These are phyloP conservation scores for Lethocerus indicus DNA, from an alignment of 1,140 invertebrate species.

Conservation along the genomic window DNA sequence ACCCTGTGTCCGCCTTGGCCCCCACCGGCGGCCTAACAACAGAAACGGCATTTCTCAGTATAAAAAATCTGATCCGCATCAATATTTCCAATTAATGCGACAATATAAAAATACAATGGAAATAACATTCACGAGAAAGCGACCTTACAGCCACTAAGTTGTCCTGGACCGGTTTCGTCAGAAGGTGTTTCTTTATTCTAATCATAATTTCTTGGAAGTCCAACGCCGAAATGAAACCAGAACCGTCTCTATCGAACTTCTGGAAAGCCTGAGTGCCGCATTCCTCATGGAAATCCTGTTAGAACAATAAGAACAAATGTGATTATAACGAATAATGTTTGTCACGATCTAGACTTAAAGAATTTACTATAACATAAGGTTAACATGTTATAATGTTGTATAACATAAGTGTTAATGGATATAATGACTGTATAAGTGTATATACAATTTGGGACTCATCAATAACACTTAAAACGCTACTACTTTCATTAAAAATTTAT, in stretches of 20 bases:
- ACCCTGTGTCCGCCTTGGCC: slow-evolving; percentile 56
- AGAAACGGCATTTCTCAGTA: no score
- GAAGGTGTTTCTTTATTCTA: slow-evolving; percentile 84
- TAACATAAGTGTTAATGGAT: no score
- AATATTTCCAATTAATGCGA: neutral
- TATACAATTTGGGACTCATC: no score
- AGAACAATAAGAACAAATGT: slow-evolving; percentile 10
- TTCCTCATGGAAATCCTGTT: slow-evolving; percentile 94
- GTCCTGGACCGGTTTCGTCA: slow-evolving; percentile 81
- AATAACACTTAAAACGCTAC: no score
- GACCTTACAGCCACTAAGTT: slow-evolving; percentile 74
- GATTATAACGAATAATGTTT: no score
- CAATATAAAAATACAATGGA: neutral
- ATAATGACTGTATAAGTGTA: no score
- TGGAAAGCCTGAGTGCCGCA: slow-evolving; percentile 98
- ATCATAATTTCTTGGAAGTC: slow-evolving; percentile 96
- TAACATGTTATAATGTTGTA: no score
- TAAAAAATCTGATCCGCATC: neutral
- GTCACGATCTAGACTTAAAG: no score
- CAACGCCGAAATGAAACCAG: slow-evolving; percentile 75
- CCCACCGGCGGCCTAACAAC: slow-evolving; percentile 52
- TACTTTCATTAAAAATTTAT: no score
- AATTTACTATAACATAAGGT: no score
- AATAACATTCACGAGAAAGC: neutral
- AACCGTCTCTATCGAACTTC: slow-evolving; percentile 72